phyloP scores from a whole-genome alignment of 2,888 invertebrate genomes.

The Hyppa rectilinea region DNA sequence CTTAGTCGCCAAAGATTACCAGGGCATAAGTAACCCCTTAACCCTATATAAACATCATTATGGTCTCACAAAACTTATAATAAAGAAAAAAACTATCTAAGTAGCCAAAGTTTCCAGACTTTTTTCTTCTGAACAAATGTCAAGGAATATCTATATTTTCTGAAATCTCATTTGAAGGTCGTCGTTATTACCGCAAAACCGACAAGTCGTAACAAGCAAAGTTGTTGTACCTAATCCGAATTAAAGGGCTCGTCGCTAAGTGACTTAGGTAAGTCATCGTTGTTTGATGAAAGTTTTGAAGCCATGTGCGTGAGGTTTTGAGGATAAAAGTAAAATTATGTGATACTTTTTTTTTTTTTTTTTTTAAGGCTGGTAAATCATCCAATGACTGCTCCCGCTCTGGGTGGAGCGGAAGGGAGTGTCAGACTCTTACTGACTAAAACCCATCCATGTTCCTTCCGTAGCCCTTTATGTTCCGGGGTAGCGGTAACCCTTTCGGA shows the following conservation, averaged over 20 bases:
- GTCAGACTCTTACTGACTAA: no score
- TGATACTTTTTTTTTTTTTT: no score
- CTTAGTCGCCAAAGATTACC: background rate
- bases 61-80: background rate
- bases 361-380: no score
- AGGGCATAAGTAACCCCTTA: no score
- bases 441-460: no score
- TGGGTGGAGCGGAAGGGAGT: no score
- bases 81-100: background rate
- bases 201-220: slow-evolving; percentile 56
- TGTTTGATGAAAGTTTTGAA: slow-evolving; percentile 22
- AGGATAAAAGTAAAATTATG: background rate
- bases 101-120: background rate
- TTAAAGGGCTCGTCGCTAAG: slow-evolving; percentile 29
- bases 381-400: no score
- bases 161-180: slow-evolving; percentile 25
- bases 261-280: slow-evolving; percentile 27
- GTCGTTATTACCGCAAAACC: slow-evolving; percentile 34
- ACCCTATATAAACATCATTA: background rate
- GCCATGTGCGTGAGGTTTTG: slow-evolving; percentile 11
- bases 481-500: no score
- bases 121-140: slow-evolving; percentile 2
- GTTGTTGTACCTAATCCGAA: slow-evolving; percentile 52
- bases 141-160: background rate
- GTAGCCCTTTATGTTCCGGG: no score